Percentiles rank a stretch among this genome's conserved stretches.
phyloP scores from a whole-genome alignment of 2,888 invertebrate species.

The Cheilosia grossa region DNA sequence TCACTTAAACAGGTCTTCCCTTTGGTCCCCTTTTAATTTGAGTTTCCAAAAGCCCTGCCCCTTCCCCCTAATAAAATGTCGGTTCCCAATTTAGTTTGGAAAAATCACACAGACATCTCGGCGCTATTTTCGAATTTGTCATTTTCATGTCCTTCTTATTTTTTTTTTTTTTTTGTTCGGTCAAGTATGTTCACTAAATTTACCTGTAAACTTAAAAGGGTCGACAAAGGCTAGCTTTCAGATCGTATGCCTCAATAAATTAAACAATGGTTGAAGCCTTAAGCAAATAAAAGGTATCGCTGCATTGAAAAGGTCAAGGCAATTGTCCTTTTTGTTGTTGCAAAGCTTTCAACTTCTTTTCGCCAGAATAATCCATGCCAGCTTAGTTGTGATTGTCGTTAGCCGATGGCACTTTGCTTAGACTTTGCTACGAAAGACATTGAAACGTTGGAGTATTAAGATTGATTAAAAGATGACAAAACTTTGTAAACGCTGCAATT shows the following conservation, averaged over 20 bases:
- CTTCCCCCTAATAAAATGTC: constrained; percentile 7
- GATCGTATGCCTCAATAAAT: neutral
- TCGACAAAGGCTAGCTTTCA: neutral
- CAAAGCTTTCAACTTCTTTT: neutral
- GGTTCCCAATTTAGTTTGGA: constrained; percentile 12
- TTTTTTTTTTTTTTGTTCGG: neutral
- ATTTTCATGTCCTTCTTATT: neutral
- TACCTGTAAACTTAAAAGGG: neutral
- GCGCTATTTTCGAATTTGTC: constrained; percentile 11
- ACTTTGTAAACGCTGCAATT: constrained; percentile 36
- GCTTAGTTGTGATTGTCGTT: constrained; percentile 13
- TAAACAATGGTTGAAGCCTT: constrained; percentile 1
- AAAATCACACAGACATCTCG: neutral
- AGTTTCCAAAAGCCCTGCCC: constrained; percentile 9
- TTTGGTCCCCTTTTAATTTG: constrained; percentile 20
- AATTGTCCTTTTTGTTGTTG: constrained; percentile 12
- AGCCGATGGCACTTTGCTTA: neutral
- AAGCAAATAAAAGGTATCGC: constrained; percentile 4
- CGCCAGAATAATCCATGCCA: constrained; percentile 2
- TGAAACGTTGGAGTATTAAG: constrained; percentile 23
- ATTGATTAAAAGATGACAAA: constrained; percentile 45
- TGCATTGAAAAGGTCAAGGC: constrained; percentile 35
- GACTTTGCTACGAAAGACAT: neutral
- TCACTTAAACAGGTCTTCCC: neutral
- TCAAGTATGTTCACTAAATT: neutral